Percentiles rank a stretch among this genome's conserved stretches.
Conservation (phyloP, 2,797 vertebrate genomes). For the Crotalus adamanteus region DNA sequence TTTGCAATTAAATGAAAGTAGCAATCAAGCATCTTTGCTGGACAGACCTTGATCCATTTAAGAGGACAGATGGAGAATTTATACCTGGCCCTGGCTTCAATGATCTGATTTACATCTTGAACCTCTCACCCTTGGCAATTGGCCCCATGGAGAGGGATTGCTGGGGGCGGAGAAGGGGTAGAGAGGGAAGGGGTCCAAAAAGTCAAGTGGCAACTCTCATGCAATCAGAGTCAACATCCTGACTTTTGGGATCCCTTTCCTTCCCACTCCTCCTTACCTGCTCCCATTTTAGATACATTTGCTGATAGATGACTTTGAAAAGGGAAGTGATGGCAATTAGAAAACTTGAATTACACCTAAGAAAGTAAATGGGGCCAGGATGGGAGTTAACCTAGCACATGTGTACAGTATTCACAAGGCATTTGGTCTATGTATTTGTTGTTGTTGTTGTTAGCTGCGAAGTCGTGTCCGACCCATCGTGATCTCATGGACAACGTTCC, state of each 20-base stretch:
- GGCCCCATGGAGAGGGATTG: background rate
- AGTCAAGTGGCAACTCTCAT: background rate
- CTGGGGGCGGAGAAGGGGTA: no score
- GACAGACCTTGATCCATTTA: background rate
- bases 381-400: background rate
- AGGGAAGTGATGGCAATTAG: background rate
- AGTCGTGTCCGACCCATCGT: no score
- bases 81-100: background rate
- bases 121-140: background rate
- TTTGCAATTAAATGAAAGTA: background rate
- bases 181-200: background rate
- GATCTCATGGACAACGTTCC: no score
- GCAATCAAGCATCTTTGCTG: background rate
- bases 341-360: background rate
- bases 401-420: background rate
- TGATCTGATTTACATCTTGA: background rate
- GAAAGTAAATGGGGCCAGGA: background rate
- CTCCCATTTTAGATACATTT: background rate
- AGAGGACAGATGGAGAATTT: background rate
- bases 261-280: background rate
- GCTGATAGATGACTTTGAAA: background rate
- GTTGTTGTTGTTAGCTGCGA: no score
- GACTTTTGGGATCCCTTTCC: background rate
- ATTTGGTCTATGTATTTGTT: no score
- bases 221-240: background rate